Percentiles rank a stretch among this genome's conserved stretches.
Evolutionary conservation across 2,888 invertebrate genomes (phyloP).

Genomic region (Pardosa pseudoannulata): DNA sequence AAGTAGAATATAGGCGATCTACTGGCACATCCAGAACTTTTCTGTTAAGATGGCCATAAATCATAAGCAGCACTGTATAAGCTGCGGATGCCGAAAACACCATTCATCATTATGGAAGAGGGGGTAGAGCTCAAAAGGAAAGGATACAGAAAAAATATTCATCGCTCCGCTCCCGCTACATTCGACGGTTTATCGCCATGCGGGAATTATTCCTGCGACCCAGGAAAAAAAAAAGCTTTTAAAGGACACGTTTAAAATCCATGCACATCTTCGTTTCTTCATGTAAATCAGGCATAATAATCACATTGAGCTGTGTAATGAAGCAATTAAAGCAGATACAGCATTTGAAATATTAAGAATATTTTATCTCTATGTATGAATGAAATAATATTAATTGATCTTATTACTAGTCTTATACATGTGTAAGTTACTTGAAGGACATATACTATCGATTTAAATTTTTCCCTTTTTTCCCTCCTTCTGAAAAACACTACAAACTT

Average conservation of each 20-base stretch:
- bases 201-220: not conserved
- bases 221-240: not conserved
- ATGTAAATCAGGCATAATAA: too few species aligned
- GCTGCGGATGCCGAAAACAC: conserved; percentile 69
- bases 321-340: too few species aligned
- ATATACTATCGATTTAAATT: too few species aligned
- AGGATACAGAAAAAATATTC: conserved; percentile 65
- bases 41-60: conserved; percentile 69
- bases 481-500: too few species aligned
- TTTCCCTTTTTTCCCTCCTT: too few species aligned
- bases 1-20: conserved; percentile 64
- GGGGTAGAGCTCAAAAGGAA: conserved; percentile 42
- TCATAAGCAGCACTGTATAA: conserved; percentile 70
- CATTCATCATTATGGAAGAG: conserved; percentile 68
- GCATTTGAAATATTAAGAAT: too few species aligned
- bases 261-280: too few species aligned
- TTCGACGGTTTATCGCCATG: conserved; percentile 52
- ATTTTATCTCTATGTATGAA: too few species aligned
- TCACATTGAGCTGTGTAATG: too few species aligned
- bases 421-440: too few species aligned
- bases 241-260: not conserved
- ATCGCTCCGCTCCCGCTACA: conserved; percentile 35
- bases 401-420: too few species aligned
- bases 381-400: too few species aligned
- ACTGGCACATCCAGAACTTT: conserved; percentile 61